These are phyloP conservation scores for Embiotoca jacksoni DNA, from an alignment of 2,113 vertebrate species.

Conservation along the genomic window DNA sequence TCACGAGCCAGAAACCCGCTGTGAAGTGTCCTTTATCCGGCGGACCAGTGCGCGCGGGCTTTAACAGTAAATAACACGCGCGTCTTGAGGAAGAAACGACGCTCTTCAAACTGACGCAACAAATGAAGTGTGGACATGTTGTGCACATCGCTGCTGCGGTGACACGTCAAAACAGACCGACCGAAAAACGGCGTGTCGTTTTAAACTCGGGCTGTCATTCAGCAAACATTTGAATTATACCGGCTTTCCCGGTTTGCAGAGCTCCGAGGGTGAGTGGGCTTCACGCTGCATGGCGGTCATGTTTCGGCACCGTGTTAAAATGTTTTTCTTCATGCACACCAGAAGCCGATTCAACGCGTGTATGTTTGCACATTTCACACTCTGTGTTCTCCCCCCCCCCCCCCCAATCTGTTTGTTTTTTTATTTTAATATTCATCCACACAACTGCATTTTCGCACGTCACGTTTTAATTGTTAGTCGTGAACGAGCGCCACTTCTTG, in stretches of 20 bases:
- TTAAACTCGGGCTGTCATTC: conserved; percentile 3
- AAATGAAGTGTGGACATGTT: not conserved
- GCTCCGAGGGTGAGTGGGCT: conserved; percentile 34
- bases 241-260: conserved; percentile 66
- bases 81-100: conserved; percentile 4
- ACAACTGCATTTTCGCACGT: too few relatives aligned
- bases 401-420: too few relatives aligned
- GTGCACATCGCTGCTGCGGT: rapidly evolving
- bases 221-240: conserved; percentile 44
- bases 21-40: not conserved
- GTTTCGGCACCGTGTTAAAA: not conserved
- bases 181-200: rapidly evolving
- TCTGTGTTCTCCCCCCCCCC: too few relatives aligned
- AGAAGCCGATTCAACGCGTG: too few relatives aligned
- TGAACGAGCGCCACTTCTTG: not conserved
- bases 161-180: rapidly evolving
- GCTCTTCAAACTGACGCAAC: conserved; percentile 5
- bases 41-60: not conserved
- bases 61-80: conserved; percentile 4
- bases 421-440: too few relatives aligned
- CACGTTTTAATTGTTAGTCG: too few relatives aligned
- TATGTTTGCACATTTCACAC: too few relatives aligned
- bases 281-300: not conserved
- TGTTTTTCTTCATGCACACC: not conserved
- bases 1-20: too few relatives aligned